Evolutionary conservation across 2,113 vertebrate genomes (phyloP), one percentile per base, ranked within the genome.

Genomic region (Corythoichthys haematopterus): DNA sequence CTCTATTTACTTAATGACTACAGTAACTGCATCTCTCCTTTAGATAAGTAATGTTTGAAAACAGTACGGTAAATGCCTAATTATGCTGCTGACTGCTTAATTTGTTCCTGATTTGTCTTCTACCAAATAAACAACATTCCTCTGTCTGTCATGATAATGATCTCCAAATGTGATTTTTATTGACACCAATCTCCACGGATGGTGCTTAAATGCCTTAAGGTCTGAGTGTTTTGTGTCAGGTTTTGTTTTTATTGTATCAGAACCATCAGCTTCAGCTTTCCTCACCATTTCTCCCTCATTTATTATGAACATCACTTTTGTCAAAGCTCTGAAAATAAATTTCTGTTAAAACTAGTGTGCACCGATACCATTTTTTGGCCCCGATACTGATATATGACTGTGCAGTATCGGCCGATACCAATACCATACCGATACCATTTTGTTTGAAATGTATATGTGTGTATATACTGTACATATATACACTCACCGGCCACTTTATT

Each of bases 181-280:
- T 45, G 38, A 0, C 4, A n/a, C 37, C 10, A 61, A 61, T 61
- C 58, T 61, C 58, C n/a, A 43, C 10, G 58, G 58, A 61, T 20
- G 16, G 16, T 61, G 20, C 36, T 52, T 60, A 65, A 50, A 45
- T 43, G 58, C 20, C 40, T 53, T 63, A 43, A 56, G 58, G 28
- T 43, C 60, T 57, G 36, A 43, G 52, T 52, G 51, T 75, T 73
- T 70, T n/a, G n/a, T n/a, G n/a, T n/a, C n/a, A n/a, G n/a, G n/a
- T n/a, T n/a, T n/a, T n/a, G n/a, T n/a, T n/a, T 2, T 6, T 52
- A 64, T 82, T 61, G 40, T 38, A 79, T 68, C 56, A 68, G 69
- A 76, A 65, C 78, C 78, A 84, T 82, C 76, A 70, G 79, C 62
- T 77, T 63, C 63, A 38, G 33, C 66, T 69, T 64, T 47, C 53